Conservation (phyloP, 1,140 invertebrate genomes). For the Trichoplusia ni region DNA sequence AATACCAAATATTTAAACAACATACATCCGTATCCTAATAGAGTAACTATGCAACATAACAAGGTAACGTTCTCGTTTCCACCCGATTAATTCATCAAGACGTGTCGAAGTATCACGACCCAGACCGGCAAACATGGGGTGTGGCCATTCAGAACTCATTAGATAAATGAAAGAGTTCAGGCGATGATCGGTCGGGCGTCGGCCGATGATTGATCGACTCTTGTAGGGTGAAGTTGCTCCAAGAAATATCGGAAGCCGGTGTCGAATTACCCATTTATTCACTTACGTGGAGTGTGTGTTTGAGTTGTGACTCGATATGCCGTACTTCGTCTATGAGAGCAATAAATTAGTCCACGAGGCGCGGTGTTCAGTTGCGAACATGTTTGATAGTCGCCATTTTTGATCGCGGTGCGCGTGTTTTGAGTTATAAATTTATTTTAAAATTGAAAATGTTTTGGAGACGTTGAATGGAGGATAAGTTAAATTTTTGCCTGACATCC, state of each 20-base stretch:
- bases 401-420: too few relatives aligned
- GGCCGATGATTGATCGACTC: constrained; percentile 65
- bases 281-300: constrained; percentile 67
- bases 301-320: constrained; percentile 62
- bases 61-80: constrained; percentile 29
- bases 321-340: constrained; percentile 37
- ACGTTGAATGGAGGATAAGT: too few relatives aligned
- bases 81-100: constrained; percentile 62
- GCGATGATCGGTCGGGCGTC: constrained; percentile 50
- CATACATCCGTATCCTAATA: neutral
- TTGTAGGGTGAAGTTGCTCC: constrained; percentile 38
- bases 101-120: constrained; percentile 49
- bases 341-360: constrained; percentile 52
- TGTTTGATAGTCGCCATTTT: constrained; percentile 12
- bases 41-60: constrained; percentile 21
- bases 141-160: constrained; percentile 61
- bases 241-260: constrained; percentile 55
- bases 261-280: constrained; percentile 73
- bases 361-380: neutral
- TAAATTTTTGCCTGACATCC: too few relatives aligned
- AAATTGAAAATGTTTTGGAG: too few relatives aligned
- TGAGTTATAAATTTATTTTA: too few relatives aligned
- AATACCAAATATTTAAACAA: neutral
- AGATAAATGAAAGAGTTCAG: constrained; percentile 78
- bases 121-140: constrained; percentile 44